These are phyloP conservation scores for Drosophila picticornis DNA, from an alignment of 2,888 invertebrate species.

Conservation along the genomic window DNA sequence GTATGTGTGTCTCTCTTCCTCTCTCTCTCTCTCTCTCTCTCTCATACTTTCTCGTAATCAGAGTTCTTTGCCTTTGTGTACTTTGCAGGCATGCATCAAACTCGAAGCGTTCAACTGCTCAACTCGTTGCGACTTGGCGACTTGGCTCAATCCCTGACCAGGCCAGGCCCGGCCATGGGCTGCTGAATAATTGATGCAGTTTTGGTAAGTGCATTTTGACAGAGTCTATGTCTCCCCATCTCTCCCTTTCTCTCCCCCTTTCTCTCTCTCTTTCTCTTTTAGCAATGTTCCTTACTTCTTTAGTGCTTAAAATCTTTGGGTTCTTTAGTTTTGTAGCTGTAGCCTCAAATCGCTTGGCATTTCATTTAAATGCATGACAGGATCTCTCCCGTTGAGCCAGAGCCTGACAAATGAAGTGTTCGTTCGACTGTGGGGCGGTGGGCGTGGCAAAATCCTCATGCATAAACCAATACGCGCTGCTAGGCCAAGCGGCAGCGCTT, in stretches of 20 bases:
- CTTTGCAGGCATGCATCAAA: conserved; percentile 79
- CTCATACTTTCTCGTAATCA: conserved; percentile 12
- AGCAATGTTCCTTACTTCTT: conserved; percentile 13
- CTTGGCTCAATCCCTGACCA: conserved; percentile 78
- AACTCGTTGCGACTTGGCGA: conserved; percentile 76
- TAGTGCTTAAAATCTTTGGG: conserved; percentile 29
- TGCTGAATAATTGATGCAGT: conserved; percentile 81
- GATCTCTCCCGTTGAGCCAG: conserved; percentile 52
- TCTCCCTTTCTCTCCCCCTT: not conserved
- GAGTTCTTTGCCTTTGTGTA: conserved; percentile 30
- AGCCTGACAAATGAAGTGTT: conserved; percentile 80
- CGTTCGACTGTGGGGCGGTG: conserved; percentile 42
- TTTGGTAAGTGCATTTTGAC: conserved; percentile 79
- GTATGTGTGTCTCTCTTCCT: conserved; percentile 5
- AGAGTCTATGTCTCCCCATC: conserved; percentile 23
- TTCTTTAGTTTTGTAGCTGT: conserved; percentile 35
- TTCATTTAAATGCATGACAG: conserved; percentile 72
- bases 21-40: conserved; percentile 11
- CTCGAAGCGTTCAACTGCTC: conserved; percentile 70
- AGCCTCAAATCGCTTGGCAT: conserved; percentile 61
- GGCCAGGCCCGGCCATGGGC: conserved; percentile 69
- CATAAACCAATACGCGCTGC: conserved; percentile 76
- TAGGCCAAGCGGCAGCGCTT: conserved; percentile 54
- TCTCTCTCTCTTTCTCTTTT: too few species aligned
- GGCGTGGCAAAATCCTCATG: conserved; percentile 66